phyloP scores from a whole-genome alignment of 2,888 invertebrate species.

The Chymomyza fuscimana region DNA sequence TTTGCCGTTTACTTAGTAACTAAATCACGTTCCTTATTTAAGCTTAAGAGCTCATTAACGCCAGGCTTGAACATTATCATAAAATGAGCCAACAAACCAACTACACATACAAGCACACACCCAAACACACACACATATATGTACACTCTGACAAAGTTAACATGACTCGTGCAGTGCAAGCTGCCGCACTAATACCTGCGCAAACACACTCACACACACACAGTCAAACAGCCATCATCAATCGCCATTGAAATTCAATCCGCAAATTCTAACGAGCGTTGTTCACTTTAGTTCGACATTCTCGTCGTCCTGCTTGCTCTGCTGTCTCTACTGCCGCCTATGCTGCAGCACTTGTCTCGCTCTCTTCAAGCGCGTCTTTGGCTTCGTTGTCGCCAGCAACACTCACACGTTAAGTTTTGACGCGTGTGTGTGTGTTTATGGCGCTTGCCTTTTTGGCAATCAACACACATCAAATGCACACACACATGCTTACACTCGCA shows the following conservation, averaged over 20 bases:
- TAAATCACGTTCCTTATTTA: constrained; percentile 77
- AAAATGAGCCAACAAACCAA: constrained; percentile 59
- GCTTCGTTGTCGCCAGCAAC: constrained; percentile 22
- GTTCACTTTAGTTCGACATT: constrained; percentile 29
- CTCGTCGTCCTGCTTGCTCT: background rate
- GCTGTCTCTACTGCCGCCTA: background rate
- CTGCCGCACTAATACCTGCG: constrained; percentile 36
- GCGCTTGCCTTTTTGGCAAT: constrained; percentile 55
- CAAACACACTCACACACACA: constrained; percentile 19
- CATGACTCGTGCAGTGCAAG: constrained; percentile 31
- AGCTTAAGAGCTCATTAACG: constrained; percentile 76
- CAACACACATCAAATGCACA: constrained; percentile 53
- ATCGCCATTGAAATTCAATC: constrained; percentile 75
- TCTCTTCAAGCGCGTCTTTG: background rate
- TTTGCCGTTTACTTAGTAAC: constrained; percentile 71
- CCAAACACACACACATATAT: background rate
- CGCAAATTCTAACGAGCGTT: constrained; percentile 56
- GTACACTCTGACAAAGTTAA: constrained; percentile 28
- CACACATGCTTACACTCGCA: constrained; percentile 23
- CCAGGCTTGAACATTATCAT: constrained; percentile 70
- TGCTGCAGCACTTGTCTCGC: constrained; percentile 11
- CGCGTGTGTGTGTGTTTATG: constrained; percentile 41
- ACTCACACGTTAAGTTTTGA: constrained; percentile 40
- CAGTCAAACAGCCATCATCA: constrained; percentile 52
- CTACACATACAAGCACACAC: constrained; percentile 10